Evolutionary conservation across 2,797 vertebrate genomes (phyloP), one percentile per base, ranked within the genome.

Genomic region (Fundulus diaphanus): DNA sequence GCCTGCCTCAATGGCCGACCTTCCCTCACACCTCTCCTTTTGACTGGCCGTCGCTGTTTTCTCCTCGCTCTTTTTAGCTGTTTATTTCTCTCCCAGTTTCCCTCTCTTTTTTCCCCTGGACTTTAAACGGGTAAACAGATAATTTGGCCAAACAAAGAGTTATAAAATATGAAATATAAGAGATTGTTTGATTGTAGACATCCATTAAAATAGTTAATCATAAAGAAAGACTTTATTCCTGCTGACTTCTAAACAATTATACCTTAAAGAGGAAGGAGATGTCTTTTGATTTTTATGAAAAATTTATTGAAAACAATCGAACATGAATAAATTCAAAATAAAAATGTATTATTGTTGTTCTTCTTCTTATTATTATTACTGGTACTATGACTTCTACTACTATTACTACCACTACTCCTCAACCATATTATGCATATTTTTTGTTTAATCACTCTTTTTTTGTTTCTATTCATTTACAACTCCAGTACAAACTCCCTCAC

Each of bases 1-100:
- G 82, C 72, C 74, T 63, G 46, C 84, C 83, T 88, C 84, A 49
- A n/a, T 87, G 92, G n/a, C 93, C 92, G 89, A 95, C 94, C 90
- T 93, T 88, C 81, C 93, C 74, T 87, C 79, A 69, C 66, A 82
- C 72, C 82, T 85, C 79, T 85, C 85, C 82, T 83, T 88, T 81
- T 83, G 85, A 84, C 80, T 83, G 57, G 75, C 70, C 76, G 77
- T 79, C 80, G 87, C 72, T 78, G 51, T 83, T 73, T 86, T 75
- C 82, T 35, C 79, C 72, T 87, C 42, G 65, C 70, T 88, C 72
- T 85, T 82, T 84, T 87, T 82, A 82, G 78, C 66, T 46, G 82
- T 42, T 61, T 85, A 83, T 88, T 83, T 88, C 79, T 86, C 81
- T 78, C 16, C 79, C 70, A 15, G 29, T 70, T 67, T 85, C 48